A percentile compares a stretch with the other conserved stretches of the same genome.
Evolutionary conservation across 2,888 invertebrate genomes (phyloP).

Genomic region (Dinocampus coccinellae): DNA sequence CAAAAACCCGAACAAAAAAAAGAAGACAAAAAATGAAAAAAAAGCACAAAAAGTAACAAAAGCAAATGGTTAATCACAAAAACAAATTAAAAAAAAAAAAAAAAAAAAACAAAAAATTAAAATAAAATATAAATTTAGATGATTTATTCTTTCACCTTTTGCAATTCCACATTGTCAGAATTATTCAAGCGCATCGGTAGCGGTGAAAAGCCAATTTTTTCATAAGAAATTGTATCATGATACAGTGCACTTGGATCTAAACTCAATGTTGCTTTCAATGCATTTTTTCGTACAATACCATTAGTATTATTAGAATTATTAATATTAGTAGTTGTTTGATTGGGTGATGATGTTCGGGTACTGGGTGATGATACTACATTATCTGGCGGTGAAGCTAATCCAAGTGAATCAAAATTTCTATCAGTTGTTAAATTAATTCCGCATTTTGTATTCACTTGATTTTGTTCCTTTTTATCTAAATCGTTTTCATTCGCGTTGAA

Average conservation of each 20-base stretch:
- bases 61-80: no score
- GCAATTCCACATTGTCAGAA: slow-evolving; percentile 57
- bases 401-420: slow-evolving; percentile 58
- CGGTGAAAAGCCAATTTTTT: slow-evolving; percentile 63
- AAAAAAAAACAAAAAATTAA: background rate
- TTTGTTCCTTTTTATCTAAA: background rate
- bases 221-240: slow-evolving; percentile 62
- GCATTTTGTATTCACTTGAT: slow-evolving; percentile 50
- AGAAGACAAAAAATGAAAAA: no score
- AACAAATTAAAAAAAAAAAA: background rate
- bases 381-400: slow-evolving; percentile 51
- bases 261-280: slow-evolving; percentile 67
- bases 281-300: slow-evolving; percentile 62
- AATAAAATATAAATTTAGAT: background rate
- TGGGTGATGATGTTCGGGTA: slow-evolving; percentile 62
- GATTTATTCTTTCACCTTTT: slow-evolving; percentile 51
- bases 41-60: no score
- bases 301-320: slow-evolving; percentile 58
- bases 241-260: slow-evolving; percentile 67
- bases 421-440: slow-evolving; percentile 59
- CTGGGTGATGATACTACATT: slow-evolving; percentile 61
- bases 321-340: slow-evolving; percentile 49
- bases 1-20: no score
- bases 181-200: slow-evolving; percentile 58
- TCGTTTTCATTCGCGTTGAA: background rate